Conservation (phyloP, 1,140 invertebrate species). For the Diorhabda elongata region DNA sequence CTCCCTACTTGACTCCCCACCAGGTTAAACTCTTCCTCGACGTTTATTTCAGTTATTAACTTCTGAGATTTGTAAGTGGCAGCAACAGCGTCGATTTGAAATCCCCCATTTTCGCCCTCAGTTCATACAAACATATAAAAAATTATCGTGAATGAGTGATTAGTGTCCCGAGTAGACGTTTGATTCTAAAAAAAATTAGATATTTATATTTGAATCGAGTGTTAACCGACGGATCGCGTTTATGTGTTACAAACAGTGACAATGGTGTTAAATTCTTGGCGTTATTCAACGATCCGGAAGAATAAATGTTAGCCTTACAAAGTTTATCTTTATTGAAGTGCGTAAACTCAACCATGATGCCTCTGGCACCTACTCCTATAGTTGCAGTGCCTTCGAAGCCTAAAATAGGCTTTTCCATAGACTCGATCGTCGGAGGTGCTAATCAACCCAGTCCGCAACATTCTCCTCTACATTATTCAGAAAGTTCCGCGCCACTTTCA, state of each 20-base stretch:
- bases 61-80: slow-evolving; percentile 41
- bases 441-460: slow-evolving; percentile 41
- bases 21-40: slow-evolving; percentile 23
- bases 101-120: slow-evolving; percentile 5
- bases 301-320: slow-evolving; percentile 16
- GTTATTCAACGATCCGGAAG: neutral
- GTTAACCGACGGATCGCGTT: slow-evolving; percentile 6
- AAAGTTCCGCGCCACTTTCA: slow-evolving; percentile 44
- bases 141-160: too few species aligned
- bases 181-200: too few species aligned
- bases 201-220: too few species aligned
- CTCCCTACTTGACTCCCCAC: slow-evolving; percentile 20
- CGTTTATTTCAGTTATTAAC: slow-evolving; percentile 41
- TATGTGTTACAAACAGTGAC: neutral
- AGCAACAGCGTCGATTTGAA: slow-evolving; percentile 30
- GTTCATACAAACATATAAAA: too few species aligned
- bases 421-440: slow-evolving; percentile 82
- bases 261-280: neutral
- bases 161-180: too few species aligned
- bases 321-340: slow-evolving; percentile 14
- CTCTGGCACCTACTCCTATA: slow-evolving; percentile 82
- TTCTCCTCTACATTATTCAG: slow-evolving; percentile 44
- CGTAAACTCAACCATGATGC: slow-evolving; percentile 67
- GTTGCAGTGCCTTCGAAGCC: slow-evolving; percentile 79
- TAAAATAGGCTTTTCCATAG: slow-evolving; percentile 92